Evolutionary conservation across 2,797 vertebrate genomes (phyloP), one percentile per base, ranked within the genome.

Genomic region (Coranthus polyacanthus): DNA sequence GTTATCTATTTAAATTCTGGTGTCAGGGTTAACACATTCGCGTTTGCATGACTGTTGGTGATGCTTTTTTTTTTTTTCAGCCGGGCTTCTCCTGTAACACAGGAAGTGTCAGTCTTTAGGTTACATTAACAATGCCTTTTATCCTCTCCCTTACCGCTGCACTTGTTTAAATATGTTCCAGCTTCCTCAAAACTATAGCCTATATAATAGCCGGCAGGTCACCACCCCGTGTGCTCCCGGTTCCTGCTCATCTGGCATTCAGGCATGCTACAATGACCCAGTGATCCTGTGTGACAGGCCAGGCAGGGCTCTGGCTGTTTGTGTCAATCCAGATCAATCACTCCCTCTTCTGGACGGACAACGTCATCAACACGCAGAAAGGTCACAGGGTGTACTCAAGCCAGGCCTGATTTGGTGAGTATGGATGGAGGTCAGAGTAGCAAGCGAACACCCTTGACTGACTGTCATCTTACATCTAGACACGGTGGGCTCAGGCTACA

Each of bases 261-360:
- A 89, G 85, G 83, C 89, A 88, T 89, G 89, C 81, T 88, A 85
- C 87, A 86, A 66, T 89, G 87, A 90, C 86, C 89, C 86, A 82
- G 86, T 92, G 89, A 92, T 93, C 87, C 77, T 90, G 83, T 92
- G 88, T 91, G 90, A 92, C 92, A 91, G 90, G 84, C 87, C 75
- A 82, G 84, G 84, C 81, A 87, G 84, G 81, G 82, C 87, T 84
- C 85, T 91, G 82, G 86, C 90, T 92, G 90, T 93, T 92, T 90
- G 86, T 94, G 93, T 94, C 93, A 91, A 86, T 86, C 89, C 88
- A 87, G 88, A 94, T 94, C 91, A 92, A 91, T 92, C 93, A 89
- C 90, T 82, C 89, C 87, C 85, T 89, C 89, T 91, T 85, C 91
- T 90, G 90, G 88, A 92, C 88, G 22, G 83, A 88, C 89, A 83